Evolutionary conservation across 2,113 vertebrate species (phyloP).

Genomic region (Seriola aureovittata): DNA sequence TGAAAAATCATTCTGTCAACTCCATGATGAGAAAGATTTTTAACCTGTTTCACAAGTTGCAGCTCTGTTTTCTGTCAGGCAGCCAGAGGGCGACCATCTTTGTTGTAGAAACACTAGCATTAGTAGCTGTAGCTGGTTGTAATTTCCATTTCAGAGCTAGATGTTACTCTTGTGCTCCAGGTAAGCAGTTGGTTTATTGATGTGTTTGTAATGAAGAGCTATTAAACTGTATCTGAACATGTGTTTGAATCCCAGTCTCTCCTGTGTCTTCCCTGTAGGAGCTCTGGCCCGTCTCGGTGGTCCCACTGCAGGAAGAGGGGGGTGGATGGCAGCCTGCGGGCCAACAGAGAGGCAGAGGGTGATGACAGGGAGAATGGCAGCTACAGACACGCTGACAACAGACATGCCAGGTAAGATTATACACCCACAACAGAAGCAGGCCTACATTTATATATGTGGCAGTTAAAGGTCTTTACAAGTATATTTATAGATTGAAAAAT

Average conservation of each 20-base stretch:
- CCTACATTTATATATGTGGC: neutral
- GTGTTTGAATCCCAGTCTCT: neutral
- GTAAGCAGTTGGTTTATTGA: neutral
- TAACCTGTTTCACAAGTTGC: no score
- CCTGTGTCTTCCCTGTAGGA: slow-evolving; percentile 61
- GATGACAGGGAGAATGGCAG: slow-evolving; percentile 6
- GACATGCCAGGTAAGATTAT: slow-evolving; percentile 76
- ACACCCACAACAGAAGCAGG: neutral
- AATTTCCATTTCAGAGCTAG: neutral
- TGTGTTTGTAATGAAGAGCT: neutral
- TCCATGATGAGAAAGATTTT: no score
- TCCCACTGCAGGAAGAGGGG: slow-evolving; percentile 89
- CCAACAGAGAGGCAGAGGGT: slow-evolving; percentile 40
- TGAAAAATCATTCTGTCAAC: no score
- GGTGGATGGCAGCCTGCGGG: slow-evolving; percentile 85
- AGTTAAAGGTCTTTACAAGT: neutral
- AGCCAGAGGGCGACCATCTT: no score
- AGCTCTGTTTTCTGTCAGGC: no score
- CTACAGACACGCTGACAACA: slow-evolving; percentile 27
- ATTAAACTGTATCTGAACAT: neutral
- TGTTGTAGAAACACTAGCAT: no score
- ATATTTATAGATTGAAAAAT: no score
- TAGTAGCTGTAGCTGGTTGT: no score
- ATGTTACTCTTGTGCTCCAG: neutral
- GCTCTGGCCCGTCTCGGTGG: slow-evolving; percentile 82